These are phyloP conservation scores for Axinella damicornis DNA, from an alignment of 37 sponge, comb jelly and placozoan genomes.

Conservation along the genomic window DNA sequence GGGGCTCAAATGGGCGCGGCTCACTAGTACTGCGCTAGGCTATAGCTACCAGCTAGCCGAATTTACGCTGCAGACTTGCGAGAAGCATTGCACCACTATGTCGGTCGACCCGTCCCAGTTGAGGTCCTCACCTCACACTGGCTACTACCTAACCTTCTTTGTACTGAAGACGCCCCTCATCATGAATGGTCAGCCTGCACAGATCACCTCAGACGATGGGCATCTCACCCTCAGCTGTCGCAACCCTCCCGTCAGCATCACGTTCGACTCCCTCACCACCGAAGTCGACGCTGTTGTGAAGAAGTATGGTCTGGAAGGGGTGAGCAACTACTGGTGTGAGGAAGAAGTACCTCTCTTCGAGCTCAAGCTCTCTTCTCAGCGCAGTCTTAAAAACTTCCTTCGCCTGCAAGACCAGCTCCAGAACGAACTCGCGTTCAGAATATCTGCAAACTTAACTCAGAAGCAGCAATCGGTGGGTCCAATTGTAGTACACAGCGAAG, in stretches of 20 bases:
- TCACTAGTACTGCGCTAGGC: too few relatives aligned
- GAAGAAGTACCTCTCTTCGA: neutral
- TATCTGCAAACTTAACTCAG: neutral
- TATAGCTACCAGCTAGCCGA: too few relatives aligned
- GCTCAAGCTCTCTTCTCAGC: neutral
- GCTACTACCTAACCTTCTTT: neutral
- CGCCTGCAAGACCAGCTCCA: neutral
- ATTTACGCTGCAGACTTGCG: too few relatives aligned
- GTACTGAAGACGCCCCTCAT: neutral
- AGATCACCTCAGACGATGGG: neutral
- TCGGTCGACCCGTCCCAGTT: neutral
- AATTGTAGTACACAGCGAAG: too few relatives aligned
- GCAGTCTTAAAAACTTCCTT: neutral
- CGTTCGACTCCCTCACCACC: neutral
- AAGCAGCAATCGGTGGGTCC: too few relatives aligned
- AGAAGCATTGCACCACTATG: too few relatives aligned
- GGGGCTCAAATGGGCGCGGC: too few relatives aligned
- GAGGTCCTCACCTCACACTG: neutral
- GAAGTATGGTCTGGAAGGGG: neutral
- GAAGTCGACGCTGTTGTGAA: neutral
- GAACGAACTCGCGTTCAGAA: neutral
- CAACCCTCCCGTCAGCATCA: neutral
- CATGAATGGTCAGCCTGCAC: neutral
- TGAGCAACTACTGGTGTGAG: slow-evolving; percentile 17
- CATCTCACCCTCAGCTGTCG: neutral